These are phyloP conservation scores for Lordiphosa collinella DNA, from an alignment of 1,140 invertebrate genomes.

Conservation along the genomic window DNA sequence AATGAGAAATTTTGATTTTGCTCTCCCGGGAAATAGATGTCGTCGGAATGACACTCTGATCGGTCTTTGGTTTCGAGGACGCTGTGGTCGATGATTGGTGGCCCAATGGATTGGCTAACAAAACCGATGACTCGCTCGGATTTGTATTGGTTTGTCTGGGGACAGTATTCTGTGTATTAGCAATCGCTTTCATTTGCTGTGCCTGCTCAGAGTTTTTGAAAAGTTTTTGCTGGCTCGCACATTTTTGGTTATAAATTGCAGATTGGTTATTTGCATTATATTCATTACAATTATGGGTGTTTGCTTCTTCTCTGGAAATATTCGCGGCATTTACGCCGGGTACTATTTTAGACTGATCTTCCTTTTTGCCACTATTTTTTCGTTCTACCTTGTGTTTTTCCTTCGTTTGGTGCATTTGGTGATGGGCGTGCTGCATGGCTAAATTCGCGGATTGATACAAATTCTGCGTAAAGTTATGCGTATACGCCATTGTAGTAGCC, in stretches of 20 bases:
- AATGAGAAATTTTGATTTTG: conserved; percentile 50
- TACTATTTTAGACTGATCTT: conserved; percentile 41
- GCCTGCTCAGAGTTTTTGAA: conserved; percentile 41
- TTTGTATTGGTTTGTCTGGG: conserved; percentile 29
- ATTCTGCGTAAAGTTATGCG: conserved; percentile 73
- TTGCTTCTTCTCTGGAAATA: conserved; percentile 31
- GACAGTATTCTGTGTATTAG: conserved; percentile 39
- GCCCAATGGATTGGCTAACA: conserved; percentile 34
- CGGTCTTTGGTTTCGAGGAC: conserved; percentile 47
- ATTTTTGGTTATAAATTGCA: conserved; percentile 54
- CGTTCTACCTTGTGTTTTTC: conserved; percentile 71
- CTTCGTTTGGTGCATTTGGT: conserved; percentile 68
- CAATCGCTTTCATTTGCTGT: conserved; percentile 56
- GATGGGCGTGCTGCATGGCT: conserved; percentile 73
- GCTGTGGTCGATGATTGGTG: conserved; percentile 14
- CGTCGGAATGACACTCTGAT: conserved; percentile 43
- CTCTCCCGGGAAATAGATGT: conserved; percentile 34
- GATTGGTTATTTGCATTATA: conserved; percentile 54
- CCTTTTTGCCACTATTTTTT: conserved; percentile 58
- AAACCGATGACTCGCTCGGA: conserved; percentile 26
- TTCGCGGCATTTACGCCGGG: conserved; percentile 27
- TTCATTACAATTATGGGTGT: conserved; percentile 52
- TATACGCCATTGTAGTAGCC: conserved; percentile 75
- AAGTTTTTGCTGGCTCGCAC: conserved; percentile 47
- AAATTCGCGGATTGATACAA: conserved; percentile 64